Evolutionary conservation across 2,797 vertebrate species (phyloP).

Genomic region (Octomys mimax): DNA sequence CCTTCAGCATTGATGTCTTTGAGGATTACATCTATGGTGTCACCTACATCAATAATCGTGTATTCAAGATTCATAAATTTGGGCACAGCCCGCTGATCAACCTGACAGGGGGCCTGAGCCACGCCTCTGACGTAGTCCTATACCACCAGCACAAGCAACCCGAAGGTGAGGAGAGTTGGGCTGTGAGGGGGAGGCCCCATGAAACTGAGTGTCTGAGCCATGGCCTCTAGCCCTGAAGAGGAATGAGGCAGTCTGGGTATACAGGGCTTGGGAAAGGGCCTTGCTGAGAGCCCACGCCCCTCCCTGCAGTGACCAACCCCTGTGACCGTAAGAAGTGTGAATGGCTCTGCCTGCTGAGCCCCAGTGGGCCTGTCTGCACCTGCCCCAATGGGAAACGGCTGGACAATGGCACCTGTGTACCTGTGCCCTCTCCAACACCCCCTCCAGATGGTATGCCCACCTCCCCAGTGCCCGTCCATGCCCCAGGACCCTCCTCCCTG

Average conservation of each 20-base stretch:
- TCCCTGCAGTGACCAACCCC: constrained; percentile 94
- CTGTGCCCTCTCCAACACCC: constrained; percentile 92
- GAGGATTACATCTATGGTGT: constrained; percentile 98
- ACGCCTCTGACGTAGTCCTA: constrained; percentile 95
- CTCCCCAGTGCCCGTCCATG: accelerated
- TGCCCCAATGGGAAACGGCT: constrained; percentile 96
- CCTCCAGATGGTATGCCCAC: constrained; percentile 92
- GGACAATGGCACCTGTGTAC: constrained; percentile 96
- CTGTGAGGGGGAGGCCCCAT: not conserved
- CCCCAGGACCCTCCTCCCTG: not conserved
- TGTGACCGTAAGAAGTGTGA: constrained; percentile 98
- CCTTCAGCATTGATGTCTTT: constrained; percentile 98
- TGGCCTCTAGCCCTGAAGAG: not conserved
- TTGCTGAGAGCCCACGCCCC: not conserved
- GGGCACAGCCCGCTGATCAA: constrained; percentile 94
- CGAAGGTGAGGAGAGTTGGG: constrained; percentile 90
- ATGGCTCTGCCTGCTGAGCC: constrained; percentile 97
- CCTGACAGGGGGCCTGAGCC: constrained; percentile 96
- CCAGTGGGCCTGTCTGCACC: constrained; percentile 96
- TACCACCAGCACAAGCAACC: constrained; percentile 97
- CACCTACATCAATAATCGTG: constrained; percentile 97
- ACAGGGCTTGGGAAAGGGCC: not conserved
- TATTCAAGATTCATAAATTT: constrained; percentile 98
- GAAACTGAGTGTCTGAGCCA: not conserved
- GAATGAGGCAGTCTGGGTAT: not conserved